Conservation (phyloP, 2,113 vertebrate species). For the Callorhinus ursinus region DNA sequence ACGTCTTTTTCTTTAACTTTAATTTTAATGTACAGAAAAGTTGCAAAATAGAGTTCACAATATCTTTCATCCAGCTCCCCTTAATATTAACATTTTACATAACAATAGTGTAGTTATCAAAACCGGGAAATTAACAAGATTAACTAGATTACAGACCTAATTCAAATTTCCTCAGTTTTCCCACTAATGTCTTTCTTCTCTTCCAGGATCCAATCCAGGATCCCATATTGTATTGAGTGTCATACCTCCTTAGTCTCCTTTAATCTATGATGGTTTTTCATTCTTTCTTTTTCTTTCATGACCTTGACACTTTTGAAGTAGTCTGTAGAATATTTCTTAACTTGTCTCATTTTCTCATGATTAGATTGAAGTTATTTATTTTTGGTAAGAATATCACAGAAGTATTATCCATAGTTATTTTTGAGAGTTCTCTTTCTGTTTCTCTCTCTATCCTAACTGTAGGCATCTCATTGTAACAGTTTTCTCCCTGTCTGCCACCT, state of each 20-base stretch:
- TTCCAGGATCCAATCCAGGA: not conserved
- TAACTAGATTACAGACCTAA: not conserved
- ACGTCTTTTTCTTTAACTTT: not conserved
- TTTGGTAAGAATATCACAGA: not conserved
- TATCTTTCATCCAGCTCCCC: not conserved
- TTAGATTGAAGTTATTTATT: not conserved
- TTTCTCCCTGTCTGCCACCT: not conserved
- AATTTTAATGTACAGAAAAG: not conserved
- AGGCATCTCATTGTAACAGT: not conserved
- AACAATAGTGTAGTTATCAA: slow-evolving; percentile 13
- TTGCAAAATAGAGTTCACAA: not conserved
- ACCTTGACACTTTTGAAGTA: not conserved
- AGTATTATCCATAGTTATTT: not conserved
- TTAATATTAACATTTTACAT: not conserved
- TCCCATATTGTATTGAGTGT: not conserved
- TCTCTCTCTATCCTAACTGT: not conserved
- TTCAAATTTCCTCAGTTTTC: not conserved
- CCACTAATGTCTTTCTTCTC: not conserved
- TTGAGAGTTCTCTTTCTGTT: not conserved
- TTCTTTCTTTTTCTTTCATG: not conserved
- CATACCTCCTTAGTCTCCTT: not conserved
- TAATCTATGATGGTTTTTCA: not conserved
- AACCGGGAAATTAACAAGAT: not conserved
- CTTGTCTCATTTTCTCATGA: not conserved
- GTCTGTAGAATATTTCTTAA: not conserved